Conservation (phyloP, 2,888 invertebrate genomes). For the Neoscelio sp. region DNA sequence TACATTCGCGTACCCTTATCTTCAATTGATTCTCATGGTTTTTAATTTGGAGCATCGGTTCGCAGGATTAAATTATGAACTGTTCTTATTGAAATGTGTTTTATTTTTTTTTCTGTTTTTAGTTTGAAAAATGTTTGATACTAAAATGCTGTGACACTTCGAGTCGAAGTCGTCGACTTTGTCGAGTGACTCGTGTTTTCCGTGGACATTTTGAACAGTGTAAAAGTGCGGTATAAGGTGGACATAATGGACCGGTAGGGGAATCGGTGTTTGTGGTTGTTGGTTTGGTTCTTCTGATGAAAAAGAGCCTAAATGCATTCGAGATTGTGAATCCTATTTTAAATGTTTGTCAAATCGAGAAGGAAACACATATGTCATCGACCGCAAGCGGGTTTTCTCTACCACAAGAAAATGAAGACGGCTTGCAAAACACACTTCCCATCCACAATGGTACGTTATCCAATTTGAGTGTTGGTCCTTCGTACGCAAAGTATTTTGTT, state of each 20-base stretch:
- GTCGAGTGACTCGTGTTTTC: too few relatives aligned
- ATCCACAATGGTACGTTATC: constrained; percentile 58
- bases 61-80: too few relatives aligned
- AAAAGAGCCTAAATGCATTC: constrained; percentile 53
- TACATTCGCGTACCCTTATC: too few relatives aligned
- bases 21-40: too few relatives aligned
- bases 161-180: too few relatives aligned
- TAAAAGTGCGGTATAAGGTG: constrained; percentile 19
- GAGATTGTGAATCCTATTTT: constrained; percentile 58
- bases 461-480: constrained; percentile 11
- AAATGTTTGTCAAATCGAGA: constrained; percentile 69
- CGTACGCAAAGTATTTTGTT: constrained; percentile 10
- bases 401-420: constrained; percentile 73
- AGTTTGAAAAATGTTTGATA: too few relatives aligned
- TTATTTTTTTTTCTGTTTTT: too few relatives aligned
- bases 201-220: too few relatives aligned
- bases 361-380: constrained; percentile 78
- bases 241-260: too few relatives aligned
- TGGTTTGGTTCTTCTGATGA: constrained; percentile 28
- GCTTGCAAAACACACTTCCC: constrained; percentile 57
- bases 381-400: constrained; percentile 75
- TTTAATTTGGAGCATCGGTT: too few relatives aligned
- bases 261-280: neutral
- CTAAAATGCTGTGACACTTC: too few relatives aligned
- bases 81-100: too few relatives aligned